These are phyloP conservation scores for Chymomyza amoena DNA, from an alignment of 2,888 invertebrate genomes.

Conservation along the genomic window DNA sequence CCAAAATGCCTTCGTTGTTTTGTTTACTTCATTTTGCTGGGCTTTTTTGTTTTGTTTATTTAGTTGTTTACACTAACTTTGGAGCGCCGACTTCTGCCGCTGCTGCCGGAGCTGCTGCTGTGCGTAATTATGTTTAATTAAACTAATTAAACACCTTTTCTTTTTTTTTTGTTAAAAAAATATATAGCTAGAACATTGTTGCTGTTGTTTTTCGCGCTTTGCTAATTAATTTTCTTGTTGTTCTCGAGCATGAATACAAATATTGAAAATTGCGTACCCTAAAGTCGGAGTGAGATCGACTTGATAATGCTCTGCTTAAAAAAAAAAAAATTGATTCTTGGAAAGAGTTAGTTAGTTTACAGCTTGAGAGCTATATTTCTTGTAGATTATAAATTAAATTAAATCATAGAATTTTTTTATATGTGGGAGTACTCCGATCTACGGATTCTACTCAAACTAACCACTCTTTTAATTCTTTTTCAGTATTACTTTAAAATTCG, in stretches of 20 bases:
- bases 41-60: slow-evolving; percentile 11
- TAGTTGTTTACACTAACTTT: slow-evolving; percentile 27
- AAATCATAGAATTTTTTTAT: no score
- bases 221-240: slow-evolving; percentile 63
- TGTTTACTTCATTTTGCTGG: slow-evolving; percentile 14
- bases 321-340: no score
- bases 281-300: neutral
- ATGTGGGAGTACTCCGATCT: no score
- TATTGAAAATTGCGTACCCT: slow-evolving; percentile 40
- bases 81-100: slow-evolving; percentile 16
- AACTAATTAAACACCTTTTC: slow-evolving; percentile 62
- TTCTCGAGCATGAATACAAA: slow-evolving; percentile 43
- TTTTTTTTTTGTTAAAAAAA: neutral
- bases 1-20: no score
- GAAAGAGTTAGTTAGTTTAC: no score
- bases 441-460: no score
- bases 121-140: slow-evolving; percentile 65
- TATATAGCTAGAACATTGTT: slow-evolving; percentile 4
- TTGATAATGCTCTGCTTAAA: neutral
- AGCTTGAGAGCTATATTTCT: no score
- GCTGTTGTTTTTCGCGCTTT: slow-evolving; percentile 37
- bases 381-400: no score
- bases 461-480: no score
- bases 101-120: slow-evolving; percentile 7
- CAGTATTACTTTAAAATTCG: no score